Percentiles rank a stretch among this genome's conserved stretches.
phyloP scores from a whole-genome alignment of 2,888 invertebrate genomes.

The Ethmia dodecea region DNA sequence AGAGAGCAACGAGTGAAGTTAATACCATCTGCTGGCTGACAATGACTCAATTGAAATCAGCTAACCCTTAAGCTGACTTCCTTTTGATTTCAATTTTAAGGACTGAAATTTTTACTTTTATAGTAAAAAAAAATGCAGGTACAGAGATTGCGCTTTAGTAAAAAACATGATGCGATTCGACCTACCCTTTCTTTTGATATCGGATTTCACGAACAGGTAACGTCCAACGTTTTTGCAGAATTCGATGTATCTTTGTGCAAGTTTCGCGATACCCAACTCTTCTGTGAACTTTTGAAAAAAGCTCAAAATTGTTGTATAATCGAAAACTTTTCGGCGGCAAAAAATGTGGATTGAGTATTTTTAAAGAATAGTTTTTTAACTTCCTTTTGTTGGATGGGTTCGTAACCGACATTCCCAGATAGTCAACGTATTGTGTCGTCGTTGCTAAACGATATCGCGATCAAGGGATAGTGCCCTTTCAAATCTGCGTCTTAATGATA shows the following conservation, averaged over 20 bases:
- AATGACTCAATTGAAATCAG: constrained; percentile 46
- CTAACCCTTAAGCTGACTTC: constrained; percentile 69
- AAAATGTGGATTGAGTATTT: constrained; percentile 59
- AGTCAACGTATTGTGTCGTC: constrained; percentile 55
- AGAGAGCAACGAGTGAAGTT: constrained; percentile 54
- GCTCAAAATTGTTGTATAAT: constrained; percentile 59
- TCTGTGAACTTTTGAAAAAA: constrained; percentile 55
- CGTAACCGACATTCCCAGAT: constrained; percentile 76
- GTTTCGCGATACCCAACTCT: constrained; percentile 69
- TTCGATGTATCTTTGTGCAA: constrained; percentile 53
- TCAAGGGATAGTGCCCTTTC: constrained; percentile 43
- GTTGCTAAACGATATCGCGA: constrained; percentile 61
- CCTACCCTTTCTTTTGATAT: constrained; percentile 72
- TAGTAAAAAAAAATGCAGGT: constrained; percentile 51
- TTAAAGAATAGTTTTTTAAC: constrained; percentile 70
- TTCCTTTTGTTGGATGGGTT: constrained; percentile 59
- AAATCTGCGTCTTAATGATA: constrained; percentile 63
- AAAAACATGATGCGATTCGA: constrained; percentile 56
- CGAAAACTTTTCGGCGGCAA: constrained; percentile 55
- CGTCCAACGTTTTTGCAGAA: constrained; percentile 58
- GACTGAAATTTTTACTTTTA: constrained; percentile 51
- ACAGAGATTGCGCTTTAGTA: constrained; percentile 35
- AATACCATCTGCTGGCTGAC: constrained; percentile 54
- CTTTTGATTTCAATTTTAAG: constrained; percentile 58
- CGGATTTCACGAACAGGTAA: constrained; percentile 75